phyloP scores from a whole-genome alignment of 2,113 vertebrate genomes.

The Plecotus auritus region DNA sequence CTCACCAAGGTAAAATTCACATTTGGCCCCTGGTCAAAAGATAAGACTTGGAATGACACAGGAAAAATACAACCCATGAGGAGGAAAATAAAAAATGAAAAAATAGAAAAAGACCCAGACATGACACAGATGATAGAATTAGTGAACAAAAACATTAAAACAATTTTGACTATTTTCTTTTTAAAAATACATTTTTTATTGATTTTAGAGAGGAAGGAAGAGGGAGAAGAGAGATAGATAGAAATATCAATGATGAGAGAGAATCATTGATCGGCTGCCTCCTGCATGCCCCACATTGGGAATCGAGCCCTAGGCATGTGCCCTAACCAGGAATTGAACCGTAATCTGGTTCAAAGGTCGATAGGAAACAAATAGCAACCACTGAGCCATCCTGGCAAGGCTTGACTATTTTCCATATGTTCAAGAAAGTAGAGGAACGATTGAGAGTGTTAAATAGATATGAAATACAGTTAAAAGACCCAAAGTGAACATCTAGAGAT shows the following conservation, averaged over 20 bases:
- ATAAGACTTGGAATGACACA: not conserved
- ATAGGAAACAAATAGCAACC: too few relatives aligned
- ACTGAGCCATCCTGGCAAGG: too few relatives aligned
- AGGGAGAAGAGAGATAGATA: too few relatives aligned
- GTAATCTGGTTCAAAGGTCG: too few relatives aligned
- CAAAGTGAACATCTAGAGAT: not conserved
- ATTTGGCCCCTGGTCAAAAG: not conserved
- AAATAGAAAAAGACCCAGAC: not conserved
- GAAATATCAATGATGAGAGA: too few relatives aligned
- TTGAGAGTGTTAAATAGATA: not conserved
- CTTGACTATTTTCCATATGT: not conserved
- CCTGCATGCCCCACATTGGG: too few relatives aligned
- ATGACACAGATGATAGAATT: not conserved
- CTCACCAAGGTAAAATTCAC: not conserved
- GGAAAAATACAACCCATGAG: not conserved
- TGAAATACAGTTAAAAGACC: not conserved
- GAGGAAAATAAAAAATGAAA: not conserved
- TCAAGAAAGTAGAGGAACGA: not conserved
- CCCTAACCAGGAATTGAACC: too few relatives aligned
- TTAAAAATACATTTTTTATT: too few relatives aligned
- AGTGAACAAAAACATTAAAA: not conserved
- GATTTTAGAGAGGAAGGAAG: too few relatives aligned
- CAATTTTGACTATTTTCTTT: not conserved
- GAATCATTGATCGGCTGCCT: too few relatives aligned
- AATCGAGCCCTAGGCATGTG: too few relatives aligned